A percentile compares a stretch with the other conserved stretches of the same genome.
phyloP scores from a whole-genome alignment of 2,113 vertebrate species.

The Candoia aspera region DNA sequence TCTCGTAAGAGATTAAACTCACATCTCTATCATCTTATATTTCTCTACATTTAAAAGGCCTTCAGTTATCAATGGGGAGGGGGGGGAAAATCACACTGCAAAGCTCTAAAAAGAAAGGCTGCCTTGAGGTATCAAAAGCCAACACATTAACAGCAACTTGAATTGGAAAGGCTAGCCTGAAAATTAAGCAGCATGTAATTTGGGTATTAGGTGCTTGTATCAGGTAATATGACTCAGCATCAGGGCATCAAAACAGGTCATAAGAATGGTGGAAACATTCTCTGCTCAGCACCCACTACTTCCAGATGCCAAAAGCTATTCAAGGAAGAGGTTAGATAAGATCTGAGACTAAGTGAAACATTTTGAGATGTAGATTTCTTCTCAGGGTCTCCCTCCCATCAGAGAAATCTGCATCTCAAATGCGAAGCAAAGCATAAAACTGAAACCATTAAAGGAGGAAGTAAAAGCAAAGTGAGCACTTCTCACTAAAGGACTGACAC shows the following conservation, averaged over 20 bases:
- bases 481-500: background rate
- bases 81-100: background rate
- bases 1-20: background rate
- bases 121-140: background rate
- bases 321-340: background rate
- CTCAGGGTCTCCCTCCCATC: too few species aligned
- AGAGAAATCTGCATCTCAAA: too few species aligned
- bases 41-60: background rate
- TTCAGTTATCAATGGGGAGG: background rate
- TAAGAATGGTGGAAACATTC: background rate
- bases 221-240: background rate
- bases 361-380: background rate
- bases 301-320: background rate
- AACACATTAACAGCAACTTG: background rate
- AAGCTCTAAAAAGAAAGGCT: background rate
- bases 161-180: background rate
- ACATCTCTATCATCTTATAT: background rate
- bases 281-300: background rate
- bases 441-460: background rate
- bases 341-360: background rate
- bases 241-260: slow-evolving; percentile 1
- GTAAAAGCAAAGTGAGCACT: background rate
- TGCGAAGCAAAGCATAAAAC: background rate
- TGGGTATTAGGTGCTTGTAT: background rate
- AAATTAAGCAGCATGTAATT: background rate